Evolutionary conservation across 1,140 invertebrate species (phyloP), one percentile per base, ranked within the genome.

Genomic region (Ceratosolen solmsi): DNA sequence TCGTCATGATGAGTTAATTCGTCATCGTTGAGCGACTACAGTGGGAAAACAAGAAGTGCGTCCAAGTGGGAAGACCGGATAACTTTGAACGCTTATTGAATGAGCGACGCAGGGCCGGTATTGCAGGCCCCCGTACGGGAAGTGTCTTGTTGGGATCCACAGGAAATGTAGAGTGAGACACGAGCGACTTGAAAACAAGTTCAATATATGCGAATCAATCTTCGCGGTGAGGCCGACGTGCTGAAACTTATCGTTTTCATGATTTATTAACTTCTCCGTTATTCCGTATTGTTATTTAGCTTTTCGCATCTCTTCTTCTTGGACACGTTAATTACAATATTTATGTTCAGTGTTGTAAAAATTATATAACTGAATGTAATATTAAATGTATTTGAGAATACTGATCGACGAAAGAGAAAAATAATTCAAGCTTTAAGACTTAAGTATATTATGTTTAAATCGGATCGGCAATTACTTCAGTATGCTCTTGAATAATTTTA

Each of bases 101-200:
- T 77, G 80, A 65, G 20, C 36, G 54, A 72, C 36, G 0, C 30
- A 63, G 7, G 70, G 22, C 25, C 56, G 68, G 41, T 58, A 72
- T 73, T n/a, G 9, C 25, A 9, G 41, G 38, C 17, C n/a, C 54
- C 33, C 41, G 33, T 15, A 80, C 82, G 41, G 82, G 82, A 83
- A 83, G 73, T 83, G 20, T 54, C 86, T 86, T 75, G 78, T 88
- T 86, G 82, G 27, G n/a, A 2, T 9, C 0, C 25, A 56, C 87
- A 86, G 87, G 87, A 88, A 87, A 87, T 87, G 63, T 79, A 75
- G 82, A 75, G 80, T 74, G 68, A 85, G 60, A 71, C 36, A 65
- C 36, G n/a, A 72, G 8, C 5, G 46, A 68, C 77, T 79, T 8
- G n/a, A 70, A 79, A 79, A 79, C 9, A 49, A 79, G n/a, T 7